Percentiles rank a stretch among this genome's conserved stretches.
phyloP scores from a whole-genome alignment of 2,797 vertebrate genomes.

The Tachyglossus aculeatus region DNA sequence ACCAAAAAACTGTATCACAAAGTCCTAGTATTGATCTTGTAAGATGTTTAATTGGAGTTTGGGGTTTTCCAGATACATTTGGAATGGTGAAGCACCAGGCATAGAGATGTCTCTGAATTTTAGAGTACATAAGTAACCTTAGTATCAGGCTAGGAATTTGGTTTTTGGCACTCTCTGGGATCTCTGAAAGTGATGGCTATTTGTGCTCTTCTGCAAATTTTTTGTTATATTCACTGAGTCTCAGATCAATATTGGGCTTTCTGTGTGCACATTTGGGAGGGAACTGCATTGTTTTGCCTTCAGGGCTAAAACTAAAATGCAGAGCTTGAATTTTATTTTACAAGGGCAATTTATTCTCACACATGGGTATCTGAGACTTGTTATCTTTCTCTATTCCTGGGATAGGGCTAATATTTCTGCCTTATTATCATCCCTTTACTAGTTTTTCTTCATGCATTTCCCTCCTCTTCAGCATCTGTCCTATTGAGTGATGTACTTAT shows the following conservation, averaged over 20 bases:
- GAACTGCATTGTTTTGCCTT: conserved; percentile 12
- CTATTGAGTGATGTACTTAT: not conserved
- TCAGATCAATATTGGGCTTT: conserved; percentile 36
- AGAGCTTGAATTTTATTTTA: conserved; percentile 15
- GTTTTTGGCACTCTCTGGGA: conserved; percentile 42
- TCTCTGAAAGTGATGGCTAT: conserved; percentile 29
- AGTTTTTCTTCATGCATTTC: conserved; percentile 15
- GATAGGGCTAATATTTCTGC: not conserved
- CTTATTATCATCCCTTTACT: conserved; percentile 25
- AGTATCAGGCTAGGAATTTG: conserved; percentile 28
- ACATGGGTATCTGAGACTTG: not conserved
- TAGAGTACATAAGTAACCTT: no score
- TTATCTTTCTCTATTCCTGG: conserved; percentile 10
- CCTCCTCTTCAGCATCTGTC: not conserved
- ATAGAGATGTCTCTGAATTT: no score
- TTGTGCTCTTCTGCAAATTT: conserved; percentile 43
- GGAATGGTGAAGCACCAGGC: no score
- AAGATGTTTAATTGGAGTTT: no score
- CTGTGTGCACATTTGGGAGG: conserved; percentile 16
- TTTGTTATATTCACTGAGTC: conserved; percentile 41
- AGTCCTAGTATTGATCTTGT: no score
- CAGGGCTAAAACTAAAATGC: conserved; percentile 20
- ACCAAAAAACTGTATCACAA: no score
- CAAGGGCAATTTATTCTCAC: not conserved
- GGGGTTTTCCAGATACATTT: no score